Conservation (phyloP, 2,113 vertebrate species). For the Ascaphus truei region DNA sequence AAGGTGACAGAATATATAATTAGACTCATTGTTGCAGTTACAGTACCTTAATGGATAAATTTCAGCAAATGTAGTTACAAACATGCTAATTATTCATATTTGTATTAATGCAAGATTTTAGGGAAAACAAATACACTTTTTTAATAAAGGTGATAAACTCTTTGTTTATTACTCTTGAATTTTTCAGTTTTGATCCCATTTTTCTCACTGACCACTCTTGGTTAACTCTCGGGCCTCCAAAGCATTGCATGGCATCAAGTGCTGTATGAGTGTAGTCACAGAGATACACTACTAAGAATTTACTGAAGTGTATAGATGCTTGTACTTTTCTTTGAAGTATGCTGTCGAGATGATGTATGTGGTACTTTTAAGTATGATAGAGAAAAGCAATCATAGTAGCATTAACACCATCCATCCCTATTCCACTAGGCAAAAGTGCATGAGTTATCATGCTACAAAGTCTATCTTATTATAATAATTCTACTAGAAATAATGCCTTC, state of each 20-base stretch:
- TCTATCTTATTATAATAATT: neutral
- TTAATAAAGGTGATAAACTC: too few species aligned
- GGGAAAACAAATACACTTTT: too few species aligned
- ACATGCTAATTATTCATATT: too few species aligned
- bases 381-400: neutral
- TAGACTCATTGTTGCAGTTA: too few species aligned
- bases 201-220: too few species aligned
- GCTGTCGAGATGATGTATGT: neutral
- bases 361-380: neutral
- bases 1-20: too few species aligned
- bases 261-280: neutral
- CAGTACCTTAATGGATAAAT: too few species aligned
- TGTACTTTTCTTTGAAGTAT: neutral
- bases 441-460: neutral
- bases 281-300: neutral
- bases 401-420: neutral
- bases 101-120: too few species aligned
- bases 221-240: too few species aligned
- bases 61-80: too few species aligned
- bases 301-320: neutral
- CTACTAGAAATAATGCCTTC: neutral
- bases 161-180: too few species aligned
- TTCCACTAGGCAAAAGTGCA: neutral
- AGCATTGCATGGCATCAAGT: neutral
- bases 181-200: too few species aligned